Conservation (phyloP, 2,797 vertebrate species). For the Tolypeutes matacus region DNA sequence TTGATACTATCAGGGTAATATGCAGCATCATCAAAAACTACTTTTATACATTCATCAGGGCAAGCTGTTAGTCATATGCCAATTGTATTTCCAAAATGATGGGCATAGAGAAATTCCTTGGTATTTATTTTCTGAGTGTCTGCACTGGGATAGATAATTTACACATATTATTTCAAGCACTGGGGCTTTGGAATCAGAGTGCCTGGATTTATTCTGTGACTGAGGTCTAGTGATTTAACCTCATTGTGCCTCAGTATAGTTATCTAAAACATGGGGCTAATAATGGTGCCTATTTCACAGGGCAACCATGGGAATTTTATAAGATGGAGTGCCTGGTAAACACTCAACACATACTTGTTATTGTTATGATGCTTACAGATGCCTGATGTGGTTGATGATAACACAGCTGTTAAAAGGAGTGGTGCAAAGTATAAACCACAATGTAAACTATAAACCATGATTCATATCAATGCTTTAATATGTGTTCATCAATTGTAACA, state of each 20-base stretch:
- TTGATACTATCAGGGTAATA: not conserved
- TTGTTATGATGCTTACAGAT: not conserved
- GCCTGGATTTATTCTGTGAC: not conserved
- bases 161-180: not conserved
- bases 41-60: not conserved
- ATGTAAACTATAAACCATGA: too few relatives aligned
- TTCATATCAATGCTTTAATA: too few relatives aligned
- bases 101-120: not conserved
- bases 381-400: not conserved
- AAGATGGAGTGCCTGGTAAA: not conserved
- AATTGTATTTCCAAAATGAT: not conserved
- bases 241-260: too few relatives aligned
- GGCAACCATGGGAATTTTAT: not conserved
- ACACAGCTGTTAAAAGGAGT: too few relatives aligned
- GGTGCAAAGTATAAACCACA: too few relatives aligned
- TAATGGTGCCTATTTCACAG: too few relatives aligned
- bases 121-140: not conserved
- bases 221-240: not conserved
- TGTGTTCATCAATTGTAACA: too few relatives aligned
- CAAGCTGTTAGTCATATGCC: not conserved
- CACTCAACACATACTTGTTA: not conserved
- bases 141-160: not conserved
- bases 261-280: too few relatives aligned
- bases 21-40: not conserved
- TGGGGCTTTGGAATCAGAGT: not conserved